phyloP scores from a whole-genome alignment of 2,113 vertebrate genomes.

The Cisticola juncidis region DNA sequence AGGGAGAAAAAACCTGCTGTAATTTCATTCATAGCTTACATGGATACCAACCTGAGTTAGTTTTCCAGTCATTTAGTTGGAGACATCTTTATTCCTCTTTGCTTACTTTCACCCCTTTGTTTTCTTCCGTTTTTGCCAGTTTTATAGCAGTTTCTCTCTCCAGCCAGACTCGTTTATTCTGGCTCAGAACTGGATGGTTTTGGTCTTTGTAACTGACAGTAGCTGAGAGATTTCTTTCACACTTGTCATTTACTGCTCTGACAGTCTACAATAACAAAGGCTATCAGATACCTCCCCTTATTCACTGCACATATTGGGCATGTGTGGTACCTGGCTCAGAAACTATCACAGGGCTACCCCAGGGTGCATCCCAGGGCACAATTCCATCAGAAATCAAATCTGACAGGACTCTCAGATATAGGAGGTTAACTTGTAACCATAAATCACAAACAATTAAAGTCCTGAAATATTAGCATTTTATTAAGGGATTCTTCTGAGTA shows the following conservation, averaged over 20 bases:
- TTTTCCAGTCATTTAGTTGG: background rate
- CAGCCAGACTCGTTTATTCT: background rate
- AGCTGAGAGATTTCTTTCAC: background rate
- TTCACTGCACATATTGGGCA: background rate
- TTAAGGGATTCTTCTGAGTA: background rate
- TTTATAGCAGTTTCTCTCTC: background rate
- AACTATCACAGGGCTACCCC: background rate
- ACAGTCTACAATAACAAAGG: background rate
- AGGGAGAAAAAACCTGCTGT: background rate
- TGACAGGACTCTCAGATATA: background rate
- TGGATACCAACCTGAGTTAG: background rate
- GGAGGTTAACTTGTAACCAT: background rate
- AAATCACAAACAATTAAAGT: background rate
- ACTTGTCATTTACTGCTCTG: background rate
- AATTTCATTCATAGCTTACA: background rate
- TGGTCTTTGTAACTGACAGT: background rate
- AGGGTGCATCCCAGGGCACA: background rate
- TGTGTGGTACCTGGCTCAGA: background rate
- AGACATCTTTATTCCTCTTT: background rate
- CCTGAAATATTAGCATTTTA: background rate
- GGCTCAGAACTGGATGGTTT: background rate
- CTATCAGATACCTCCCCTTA: background rate
- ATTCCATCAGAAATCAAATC: background rate
- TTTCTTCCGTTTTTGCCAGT: background rate
- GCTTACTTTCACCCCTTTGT: background rate